Evolutionary conservation across 1,140 invertebrate genomes (phyloP).

Genomic region (Theocolax elegans): DNA sequence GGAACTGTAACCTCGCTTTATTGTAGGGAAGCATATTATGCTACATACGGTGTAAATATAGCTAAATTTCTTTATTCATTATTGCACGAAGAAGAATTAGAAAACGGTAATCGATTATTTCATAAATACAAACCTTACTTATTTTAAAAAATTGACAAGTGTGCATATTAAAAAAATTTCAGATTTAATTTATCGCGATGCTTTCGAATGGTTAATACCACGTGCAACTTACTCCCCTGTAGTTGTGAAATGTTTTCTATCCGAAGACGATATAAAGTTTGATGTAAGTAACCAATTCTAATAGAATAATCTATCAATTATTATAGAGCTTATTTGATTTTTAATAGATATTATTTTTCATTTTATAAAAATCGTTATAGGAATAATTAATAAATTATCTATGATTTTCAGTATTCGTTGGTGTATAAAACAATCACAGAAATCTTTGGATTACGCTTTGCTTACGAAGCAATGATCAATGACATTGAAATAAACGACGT

Average conservation of each 20-base stretch:
- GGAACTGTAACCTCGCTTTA: too few relatives aligned
- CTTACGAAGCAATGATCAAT: neutral
- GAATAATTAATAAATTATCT: too few relatives aligned
- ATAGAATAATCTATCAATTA: neutral
- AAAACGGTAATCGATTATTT: constrained; percentile 3
- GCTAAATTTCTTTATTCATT: constrained; percentile 6
- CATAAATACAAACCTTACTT: neutral
- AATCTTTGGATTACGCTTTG: neutral
- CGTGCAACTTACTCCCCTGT: neutral
- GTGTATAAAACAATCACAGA: constrained; percentile 1
- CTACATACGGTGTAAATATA: neutral
- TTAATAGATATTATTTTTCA: neutral
- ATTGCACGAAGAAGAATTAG: neutral
- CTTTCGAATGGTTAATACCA: neutral
- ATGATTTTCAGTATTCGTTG: neutral
- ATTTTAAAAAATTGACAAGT: neutral
- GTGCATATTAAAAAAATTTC: neutral
- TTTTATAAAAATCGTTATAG: neutral
- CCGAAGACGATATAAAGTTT: neutral
- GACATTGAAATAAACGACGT: neutral
- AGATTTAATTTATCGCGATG: neutral
- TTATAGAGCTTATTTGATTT: neutral
- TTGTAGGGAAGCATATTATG: constrained; percentile 1
- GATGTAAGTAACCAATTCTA: neutral
- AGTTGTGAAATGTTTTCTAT: neutral